phyloP scores from a whole-genome alignment of 2,113 vertebrate species.

The Telmatochromis brichardi region DNA sequence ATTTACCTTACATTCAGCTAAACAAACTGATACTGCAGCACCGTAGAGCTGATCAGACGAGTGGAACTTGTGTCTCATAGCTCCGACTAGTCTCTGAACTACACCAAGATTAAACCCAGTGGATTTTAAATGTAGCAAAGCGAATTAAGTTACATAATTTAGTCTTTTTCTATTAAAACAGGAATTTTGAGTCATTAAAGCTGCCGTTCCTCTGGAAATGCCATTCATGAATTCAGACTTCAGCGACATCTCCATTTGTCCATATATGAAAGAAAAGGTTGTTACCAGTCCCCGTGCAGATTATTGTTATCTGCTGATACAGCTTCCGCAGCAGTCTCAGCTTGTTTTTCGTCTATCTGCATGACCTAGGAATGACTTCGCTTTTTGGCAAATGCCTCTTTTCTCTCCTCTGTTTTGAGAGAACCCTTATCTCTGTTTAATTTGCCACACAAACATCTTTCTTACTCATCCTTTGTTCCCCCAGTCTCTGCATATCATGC shows the following conservation, averaged over 20 bases:
- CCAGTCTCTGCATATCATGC: background rate
- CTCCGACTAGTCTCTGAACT: background rate
- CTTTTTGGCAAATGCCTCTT: background rate
- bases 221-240: background rate
- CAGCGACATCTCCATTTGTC: background rate
- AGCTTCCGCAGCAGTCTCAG: background rate
- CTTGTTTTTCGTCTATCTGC: background rate
- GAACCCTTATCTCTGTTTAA: constrained; percentile 22
- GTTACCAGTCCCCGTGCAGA: background rate
- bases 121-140: background rate
- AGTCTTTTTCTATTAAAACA: background rate
- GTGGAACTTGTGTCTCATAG: background rate
- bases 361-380: background rate
- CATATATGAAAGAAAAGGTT: background rate
- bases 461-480: background rate
- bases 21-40: background rate
- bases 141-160: constrained; percentile 20
- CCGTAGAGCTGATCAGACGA: background rate
- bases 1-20: background rate
- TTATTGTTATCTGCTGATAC: background rate
- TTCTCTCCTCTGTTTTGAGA: background rate
- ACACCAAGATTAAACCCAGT: background rate
- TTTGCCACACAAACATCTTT: constrained; percentile 11
- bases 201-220: background rate
- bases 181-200: background rate